Base-by-base conservation (phyloP, 2,113 vertebrate genomes). In the Bungarus multicinctus region DNA sequence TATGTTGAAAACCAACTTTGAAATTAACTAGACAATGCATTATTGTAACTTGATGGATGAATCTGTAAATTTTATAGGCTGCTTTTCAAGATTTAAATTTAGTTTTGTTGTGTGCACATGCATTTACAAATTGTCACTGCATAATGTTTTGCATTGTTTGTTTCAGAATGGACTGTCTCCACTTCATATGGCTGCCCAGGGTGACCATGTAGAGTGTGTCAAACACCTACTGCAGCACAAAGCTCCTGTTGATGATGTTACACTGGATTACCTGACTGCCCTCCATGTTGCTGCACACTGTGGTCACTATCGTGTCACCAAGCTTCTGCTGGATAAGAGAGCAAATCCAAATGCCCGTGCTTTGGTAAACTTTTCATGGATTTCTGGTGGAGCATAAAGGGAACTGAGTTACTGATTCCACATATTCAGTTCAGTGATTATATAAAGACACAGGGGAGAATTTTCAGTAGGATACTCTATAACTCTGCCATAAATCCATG, bases 251-350 rank as follows among this genome's bases (percentile, higher is more conserved):
- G 99, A 99, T 12, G 99, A 99, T 0, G 99, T 99, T 94, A 99
- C 99, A 0, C 86, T 99, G 96, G 99, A 99, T 96, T 99, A 99
- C 97, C 97, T 99, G 97, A 99, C 99, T 0, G 98, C 99, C 0
- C 97, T 99, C 12, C 99, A 99, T 0, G 99, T 99, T 92, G 99
- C 99, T 0, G 99, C 99, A 0, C 99, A 99, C 97, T 99, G 99
- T 0, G 99, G 99, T 3, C 99, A 99, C 97, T 99, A 99, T 96
- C 97, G 98, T 2, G 99, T 99, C 94, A 99, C 99, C 97, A 99
- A 99, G 90, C 98, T 99, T 69, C 98, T 99, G 12, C 98, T 99
- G 97, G 99, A 99, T 98, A 99, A 99, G 98, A 98, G 99, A 96
- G 99, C 99, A 97, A 99, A 99, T 95, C 99, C 99, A 50, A 99